Evolutionary conservation across 2,113 vertebrate genomes (phyloP).

Genomic region (Vireo altiloquus): DNA sequence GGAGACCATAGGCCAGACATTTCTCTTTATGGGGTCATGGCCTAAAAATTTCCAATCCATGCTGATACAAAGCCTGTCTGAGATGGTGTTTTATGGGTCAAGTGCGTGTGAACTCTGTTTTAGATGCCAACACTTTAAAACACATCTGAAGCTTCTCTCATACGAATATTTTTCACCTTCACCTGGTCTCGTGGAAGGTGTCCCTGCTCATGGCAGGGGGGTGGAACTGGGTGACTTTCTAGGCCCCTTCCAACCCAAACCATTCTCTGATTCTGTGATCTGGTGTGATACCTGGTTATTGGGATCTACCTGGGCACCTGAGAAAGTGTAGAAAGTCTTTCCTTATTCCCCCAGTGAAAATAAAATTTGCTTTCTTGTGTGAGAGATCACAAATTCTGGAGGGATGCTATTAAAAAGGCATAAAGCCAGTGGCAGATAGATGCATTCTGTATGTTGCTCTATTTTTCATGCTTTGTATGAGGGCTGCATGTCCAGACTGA

Average conservation of each 20-base stretch:
- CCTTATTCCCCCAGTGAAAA: neutral
- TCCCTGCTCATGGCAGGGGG: neutral
- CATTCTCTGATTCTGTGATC: neutral
- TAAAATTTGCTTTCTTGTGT: neutral
- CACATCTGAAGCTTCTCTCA: neutral
- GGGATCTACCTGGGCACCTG: neutral
- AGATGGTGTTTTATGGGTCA: neutral
- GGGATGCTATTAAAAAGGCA: neutral
- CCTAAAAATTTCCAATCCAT: neutral
- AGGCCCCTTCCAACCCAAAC: neutral
- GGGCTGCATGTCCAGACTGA: neutral
- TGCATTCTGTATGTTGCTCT: rapidly evolving
- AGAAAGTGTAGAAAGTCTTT: neutral
- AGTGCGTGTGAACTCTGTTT: neutral
- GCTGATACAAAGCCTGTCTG: neutral
- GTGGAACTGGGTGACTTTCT: neutral
- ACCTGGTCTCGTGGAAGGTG: neutral
- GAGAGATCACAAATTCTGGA: neutral
- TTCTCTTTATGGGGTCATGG: neutral
- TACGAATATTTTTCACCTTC: neutral
- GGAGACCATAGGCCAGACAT: neutral
- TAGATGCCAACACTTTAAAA: neutral
- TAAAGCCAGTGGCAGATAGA: neutral
- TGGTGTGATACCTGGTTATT: neutral
- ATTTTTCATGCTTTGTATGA: neutral